Conservation (phyloP, 2,113 vertebrate species). For the Actenoides lindsayi region DNA sequence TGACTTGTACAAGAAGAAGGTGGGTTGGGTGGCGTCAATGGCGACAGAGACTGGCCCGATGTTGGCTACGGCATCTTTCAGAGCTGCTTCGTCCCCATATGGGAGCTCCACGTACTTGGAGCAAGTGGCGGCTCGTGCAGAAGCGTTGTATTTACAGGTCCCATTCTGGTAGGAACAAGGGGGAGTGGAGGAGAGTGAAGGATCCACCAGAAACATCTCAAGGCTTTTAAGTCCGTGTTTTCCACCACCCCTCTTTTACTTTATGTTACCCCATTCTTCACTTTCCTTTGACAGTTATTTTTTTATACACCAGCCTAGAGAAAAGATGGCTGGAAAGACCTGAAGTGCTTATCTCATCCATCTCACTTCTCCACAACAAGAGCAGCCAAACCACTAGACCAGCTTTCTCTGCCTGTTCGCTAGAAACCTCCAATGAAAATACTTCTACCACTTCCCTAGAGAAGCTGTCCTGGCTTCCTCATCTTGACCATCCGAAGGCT, state of each 20-base stretch:
- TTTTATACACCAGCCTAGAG: too few species aligned
- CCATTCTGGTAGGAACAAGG: slow-evolving; percentile 65
- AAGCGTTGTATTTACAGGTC: slow-evolving; percentile 78
- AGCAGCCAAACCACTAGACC: neutral
- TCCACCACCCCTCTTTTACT: neutral
- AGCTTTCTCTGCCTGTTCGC: neutral
- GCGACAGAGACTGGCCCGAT: slow-evolving; percentile 88
- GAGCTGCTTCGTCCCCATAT: slow-evolving; percentile 57
- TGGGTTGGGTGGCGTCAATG: slow-evolving; percentile 80
- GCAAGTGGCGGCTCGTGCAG: slow-evolving; percentile 82
- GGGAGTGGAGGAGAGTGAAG: neutral
- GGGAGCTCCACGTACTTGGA: slow-evolving; percentile 75
- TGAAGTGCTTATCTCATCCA: neutral
- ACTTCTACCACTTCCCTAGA: neutral
- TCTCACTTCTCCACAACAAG: neutral
- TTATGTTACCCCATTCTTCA: rapidly evolving
- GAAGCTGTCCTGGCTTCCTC: neutral
- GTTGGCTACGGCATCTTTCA: slow-evolving; percentile 80
- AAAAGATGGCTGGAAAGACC: neutral
- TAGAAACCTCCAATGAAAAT: neutral
- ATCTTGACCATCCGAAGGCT: neutral
- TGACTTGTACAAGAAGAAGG: slow-evolving; percentile 83
- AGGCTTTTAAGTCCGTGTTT: rapidly evolving
- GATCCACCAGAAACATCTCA: neutral
- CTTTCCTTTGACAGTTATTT: neutral